Base-by-base conservation (phyloP, 1,140 invertebrate species). In the Anagrus nilaparvatae region DNA sequence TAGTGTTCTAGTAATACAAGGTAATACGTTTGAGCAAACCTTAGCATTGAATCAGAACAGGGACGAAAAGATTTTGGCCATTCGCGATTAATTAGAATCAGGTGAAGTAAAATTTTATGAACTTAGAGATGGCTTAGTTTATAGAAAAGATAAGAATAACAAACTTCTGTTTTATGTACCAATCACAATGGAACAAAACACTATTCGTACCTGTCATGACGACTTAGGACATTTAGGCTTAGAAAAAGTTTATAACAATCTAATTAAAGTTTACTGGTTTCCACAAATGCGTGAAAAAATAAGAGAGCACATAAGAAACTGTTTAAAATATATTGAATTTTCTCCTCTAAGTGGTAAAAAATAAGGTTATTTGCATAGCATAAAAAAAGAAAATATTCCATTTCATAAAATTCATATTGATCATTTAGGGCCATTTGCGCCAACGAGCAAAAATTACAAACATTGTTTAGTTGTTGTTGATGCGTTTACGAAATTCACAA, bases 61-160 rank as follows among this genome's bases (percentile, higher is more conserved):
- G 2, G 36, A 49, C 19, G 9, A 14, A 2, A 16, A 46, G 12
- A 43, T 49, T 10, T 5, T 16, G 2, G 21, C 39, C n/a, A 37
- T 49, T 25, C 31, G 32, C 1, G 24, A 43, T 10, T 28, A 20
- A 21, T 17, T 46, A n/a, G 37, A 49, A 30, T 27, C 29, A 5
- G n/a, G 8, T 2, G 31, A 49, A 25, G 28, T 20, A 13, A 43
- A 43, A 28, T 36, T 28, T 17, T 46, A 17, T 29, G 39, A 35
- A n/a, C 2, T 42, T 5, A 4, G 33, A 17, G 20, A 46, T 31
- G 39, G 40, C 0, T 20, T 46, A 1, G 29, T 46, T 2, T 46
- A 42, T 32, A 12, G 39, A 3, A 42, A 61, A 66, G 39, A 64
- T 73, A n/a, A 45, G 62, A 5, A 65, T 58, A 0, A 64, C 63